Conservation (phyloP, 2,113 vertebrate genomes). For the Gopherus flavomarginatus region DNA sequence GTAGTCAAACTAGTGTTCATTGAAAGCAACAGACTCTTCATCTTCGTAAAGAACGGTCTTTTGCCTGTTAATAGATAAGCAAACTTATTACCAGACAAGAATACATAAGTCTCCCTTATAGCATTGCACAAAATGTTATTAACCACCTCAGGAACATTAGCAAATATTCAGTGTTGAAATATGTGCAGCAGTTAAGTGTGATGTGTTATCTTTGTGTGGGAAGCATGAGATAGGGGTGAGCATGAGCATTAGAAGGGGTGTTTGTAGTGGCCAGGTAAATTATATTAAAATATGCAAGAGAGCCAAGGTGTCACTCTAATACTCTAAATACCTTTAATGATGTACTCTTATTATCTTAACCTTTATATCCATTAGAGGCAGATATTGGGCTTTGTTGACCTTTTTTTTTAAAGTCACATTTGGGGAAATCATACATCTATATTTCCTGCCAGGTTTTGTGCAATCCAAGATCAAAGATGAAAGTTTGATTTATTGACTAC, state of each 20-base stretch:
- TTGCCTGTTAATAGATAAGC: background rate
- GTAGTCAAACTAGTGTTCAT: accelerated
- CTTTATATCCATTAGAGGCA: background rate
- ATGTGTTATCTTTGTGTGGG: background rate
- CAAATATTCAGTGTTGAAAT: background rate
- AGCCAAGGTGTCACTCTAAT: background rate
- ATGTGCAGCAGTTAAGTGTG: background rate
- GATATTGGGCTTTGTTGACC: background rate
- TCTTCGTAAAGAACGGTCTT: background rate
- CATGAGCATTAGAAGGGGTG: background rate
- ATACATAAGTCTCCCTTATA: background rate
- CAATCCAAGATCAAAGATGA: background rate
- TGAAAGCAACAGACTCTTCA: background rate
- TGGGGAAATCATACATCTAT: background rate
- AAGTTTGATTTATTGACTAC: background rate
- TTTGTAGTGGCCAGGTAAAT: background rate
- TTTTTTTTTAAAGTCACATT: background rate
- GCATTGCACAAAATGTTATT: background rate
- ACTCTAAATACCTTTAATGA: background rate
- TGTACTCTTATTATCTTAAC: background rate
- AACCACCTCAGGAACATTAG: background rate
- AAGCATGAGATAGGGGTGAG: background rate
- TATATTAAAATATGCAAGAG: background rate
- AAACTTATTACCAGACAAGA: background rate
- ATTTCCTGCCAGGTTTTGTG: no score